Conservation (phyloP, 2,797 vertebrate species). For the Poecilia gillii region DNA sequence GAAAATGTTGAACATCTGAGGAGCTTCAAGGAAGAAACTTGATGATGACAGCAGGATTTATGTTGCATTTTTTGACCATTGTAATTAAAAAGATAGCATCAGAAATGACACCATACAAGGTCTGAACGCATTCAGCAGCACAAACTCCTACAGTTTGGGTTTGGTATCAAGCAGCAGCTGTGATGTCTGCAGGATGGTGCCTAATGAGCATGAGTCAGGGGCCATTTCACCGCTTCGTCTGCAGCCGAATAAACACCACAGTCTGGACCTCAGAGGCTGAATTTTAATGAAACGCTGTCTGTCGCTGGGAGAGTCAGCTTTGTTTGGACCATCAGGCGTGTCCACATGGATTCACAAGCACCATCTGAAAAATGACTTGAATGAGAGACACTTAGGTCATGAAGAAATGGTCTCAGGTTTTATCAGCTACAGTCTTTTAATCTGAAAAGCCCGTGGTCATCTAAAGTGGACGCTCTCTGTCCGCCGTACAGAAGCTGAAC, state of each 20-base stretch:
- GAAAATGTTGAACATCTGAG: not conserved
- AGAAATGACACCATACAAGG: not conserved
- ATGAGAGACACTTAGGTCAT: not conserved
- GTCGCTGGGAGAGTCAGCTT: constrained; percentile 3
- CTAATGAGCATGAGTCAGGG: constrained; percentile 7
- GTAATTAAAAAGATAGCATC: no score
- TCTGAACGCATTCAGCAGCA: not conserved
- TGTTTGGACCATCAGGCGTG: constrained; percentile 27
- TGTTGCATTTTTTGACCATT: not conserved
- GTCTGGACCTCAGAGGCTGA: constrained; percentile 20
- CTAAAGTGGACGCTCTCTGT: constrained; percentile 4
- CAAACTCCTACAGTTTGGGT: not conserved
- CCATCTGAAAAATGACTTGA: constrained; percentile 18
- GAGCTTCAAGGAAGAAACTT: not conserved
- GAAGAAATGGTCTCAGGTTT: constrained; percentile 42
- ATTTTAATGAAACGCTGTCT: constrained; percentile 42
- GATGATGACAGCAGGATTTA: no score
- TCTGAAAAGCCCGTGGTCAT: constrained; percentile 29
- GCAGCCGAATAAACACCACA: constrained; percentile 13
- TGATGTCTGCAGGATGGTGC: not conserved
- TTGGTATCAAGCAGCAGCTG: not conserved
- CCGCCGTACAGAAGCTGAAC: not conserved
- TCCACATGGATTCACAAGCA: constrained; percentile 3
- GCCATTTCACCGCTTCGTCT: constrained; percentile 1
- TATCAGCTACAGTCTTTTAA: constrained; percentile 31